Evolutionary conservation across 1,140 invertebrate genomes (phyloP), one percentile per base, ranked within the genome.

Genomic region (Drosophila orena): DNA sequence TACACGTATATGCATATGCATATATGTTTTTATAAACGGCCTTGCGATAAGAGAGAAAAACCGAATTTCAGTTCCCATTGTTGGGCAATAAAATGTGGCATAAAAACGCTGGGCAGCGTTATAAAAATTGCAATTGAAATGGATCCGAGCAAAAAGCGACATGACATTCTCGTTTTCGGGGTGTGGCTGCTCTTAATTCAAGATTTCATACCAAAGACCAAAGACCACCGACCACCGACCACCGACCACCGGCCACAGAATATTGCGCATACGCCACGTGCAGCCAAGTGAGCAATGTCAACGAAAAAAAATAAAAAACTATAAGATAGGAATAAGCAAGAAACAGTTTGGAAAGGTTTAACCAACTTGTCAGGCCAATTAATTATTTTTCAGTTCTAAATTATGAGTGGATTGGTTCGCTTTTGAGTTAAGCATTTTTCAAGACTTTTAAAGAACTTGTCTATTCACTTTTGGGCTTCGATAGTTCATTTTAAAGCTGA

Each of bases 101-200:
- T 70, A 69, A 56, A 70, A 62, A 47, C 30, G 47, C 64, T 22
- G 46, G 53, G n/a, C 52, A 47, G 34, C 14, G 53, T 52, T 74
- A 74, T 64, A 64, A 52, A 75, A 75, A 75, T 57, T 65, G 53
- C 59, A 75, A 75, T 75, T 75, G 59, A 75, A 74, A 64, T 64
- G 50, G 59, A 65, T 52, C 52, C 44, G 24, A 42, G 52, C 40
- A 56, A 65, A 47, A 54, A 47, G 57, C 37, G 56, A 46, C 47
- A 65, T 75, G 56, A 46, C 47, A 65, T 75, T 74, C 70, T 74
- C 56, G 53, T 50, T 47, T 68, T 69, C 24, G 54, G 65, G 66
- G 69, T 72, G 69, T 53, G 69, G 65, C 66, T 30, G 38, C n/a
- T 22, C 22, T 58, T 49, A 44, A 54, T 38, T 59, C 55, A 59